These are phyloP conservation scores for Lutjanus argentimaculatus DNA, from an alignment of 2,797 vertebrate genomes.

Conservation along the genomic window DNA sequence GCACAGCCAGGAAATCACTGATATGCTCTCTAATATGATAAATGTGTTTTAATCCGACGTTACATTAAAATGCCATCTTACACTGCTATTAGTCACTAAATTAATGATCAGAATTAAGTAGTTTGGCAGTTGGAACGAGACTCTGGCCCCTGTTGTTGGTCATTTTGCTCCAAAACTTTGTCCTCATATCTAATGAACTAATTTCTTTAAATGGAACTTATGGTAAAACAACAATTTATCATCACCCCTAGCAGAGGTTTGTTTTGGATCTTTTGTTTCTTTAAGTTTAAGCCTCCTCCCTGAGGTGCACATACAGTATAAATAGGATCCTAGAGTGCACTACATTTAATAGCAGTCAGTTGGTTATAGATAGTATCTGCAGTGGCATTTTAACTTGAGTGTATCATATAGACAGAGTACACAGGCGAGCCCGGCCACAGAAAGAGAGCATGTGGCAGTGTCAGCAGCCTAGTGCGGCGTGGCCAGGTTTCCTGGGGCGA, in stretches of 20 bases:
- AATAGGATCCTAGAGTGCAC: slow-evolving; percentile 56
- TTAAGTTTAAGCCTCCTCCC: slow-evolving; percentile 59
- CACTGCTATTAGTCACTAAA: slow-evolving; percentile 85
- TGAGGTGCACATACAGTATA: slow-evolving; percentile 45
- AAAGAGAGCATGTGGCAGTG: slow-evolving; percentile 89
- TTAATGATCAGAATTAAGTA: slow-evolving; percentile 87
- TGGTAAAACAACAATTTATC: slow-evolving; percentile 79
- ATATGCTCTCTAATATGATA: slow-evolving; percentile 88
- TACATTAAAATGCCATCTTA: slow-evolving; percentile 88
- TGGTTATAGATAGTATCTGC: slow-evolving; percentile 71
- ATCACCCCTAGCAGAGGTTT: slow-evolving; percentile 66
- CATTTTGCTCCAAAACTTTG: slow-evolving; percentile 79
- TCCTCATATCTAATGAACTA: slow-evolving; percentile 76
- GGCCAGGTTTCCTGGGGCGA: slow-evolving; percentile 86
- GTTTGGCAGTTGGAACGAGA: slow-evolving; percentile 84
- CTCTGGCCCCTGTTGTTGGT: slow-evolving; percentile 78
- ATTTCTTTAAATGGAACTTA: slow-evolving; percentile 76
- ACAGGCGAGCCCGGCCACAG: slow-evolving; percentile 67
- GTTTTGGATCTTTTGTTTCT: slow-evolving; percentile 73
- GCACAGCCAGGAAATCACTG: slow-evolving; percentile 86
- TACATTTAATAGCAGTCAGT: slow-evolving; percentile 57
- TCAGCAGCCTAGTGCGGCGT: slow-evolving; percentile 86
- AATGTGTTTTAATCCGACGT: slow-evolving; percentile 88
- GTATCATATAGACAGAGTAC: slow-evolving; percentile 53
- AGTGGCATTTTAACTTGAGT: slow-evolving; percentile 66